Evolutionary conservation across 2,797 vertebrate species (phyloP).

Genomic region (Valencia hispanica): DNA sequence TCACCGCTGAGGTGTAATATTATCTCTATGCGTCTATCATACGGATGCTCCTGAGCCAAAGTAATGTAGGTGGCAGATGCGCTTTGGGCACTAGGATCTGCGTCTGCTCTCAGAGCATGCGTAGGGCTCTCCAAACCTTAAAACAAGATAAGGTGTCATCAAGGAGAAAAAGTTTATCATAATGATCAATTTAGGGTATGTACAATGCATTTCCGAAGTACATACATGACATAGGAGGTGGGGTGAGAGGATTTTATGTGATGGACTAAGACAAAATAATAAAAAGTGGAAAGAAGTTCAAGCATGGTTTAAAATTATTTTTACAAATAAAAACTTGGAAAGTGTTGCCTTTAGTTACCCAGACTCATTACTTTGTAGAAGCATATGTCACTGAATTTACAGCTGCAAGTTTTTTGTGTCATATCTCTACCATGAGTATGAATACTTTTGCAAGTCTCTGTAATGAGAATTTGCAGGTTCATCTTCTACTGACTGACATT

Average conservation of each 20-base stretch:
- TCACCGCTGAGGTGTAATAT: conserved; percentile 94
- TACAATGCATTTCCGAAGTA: not conserved
- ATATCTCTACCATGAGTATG: too few relatives aligned
- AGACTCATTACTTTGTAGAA: not conserved
- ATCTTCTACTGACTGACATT: not conserved
- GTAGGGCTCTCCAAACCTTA: conserved; percentile 96
- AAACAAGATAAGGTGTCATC: not conserved
- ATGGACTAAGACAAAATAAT: not conserved
- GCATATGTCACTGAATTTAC: not conserved
- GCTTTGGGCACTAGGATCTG: conserved; percentile 91
- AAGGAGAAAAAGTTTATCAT: not conserved
- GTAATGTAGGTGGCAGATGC: conserved; percentile 93
- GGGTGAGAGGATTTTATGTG: not conserved
- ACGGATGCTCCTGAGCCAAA: conserved; percentile 90
- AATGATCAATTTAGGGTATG: not conserved
- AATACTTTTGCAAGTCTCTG: not conserved
- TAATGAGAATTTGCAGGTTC: not conserved
- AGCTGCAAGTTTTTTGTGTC: too few relatives aligned
- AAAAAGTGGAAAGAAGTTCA: not conserved
- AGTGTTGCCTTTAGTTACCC: not conserved
- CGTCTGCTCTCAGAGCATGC: conserved; percentile 91
- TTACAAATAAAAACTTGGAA: not conserved
- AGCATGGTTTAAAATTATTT: not conserved
- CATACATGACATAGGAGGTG: not conserved
- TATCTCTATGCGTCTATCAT: conserved; percentile 91